These are phyloP conservation scores for Geopemphigus sp. DNA, from an alignment of 1,140 invertebrate species.

Conservation along the genomic window DNA sequence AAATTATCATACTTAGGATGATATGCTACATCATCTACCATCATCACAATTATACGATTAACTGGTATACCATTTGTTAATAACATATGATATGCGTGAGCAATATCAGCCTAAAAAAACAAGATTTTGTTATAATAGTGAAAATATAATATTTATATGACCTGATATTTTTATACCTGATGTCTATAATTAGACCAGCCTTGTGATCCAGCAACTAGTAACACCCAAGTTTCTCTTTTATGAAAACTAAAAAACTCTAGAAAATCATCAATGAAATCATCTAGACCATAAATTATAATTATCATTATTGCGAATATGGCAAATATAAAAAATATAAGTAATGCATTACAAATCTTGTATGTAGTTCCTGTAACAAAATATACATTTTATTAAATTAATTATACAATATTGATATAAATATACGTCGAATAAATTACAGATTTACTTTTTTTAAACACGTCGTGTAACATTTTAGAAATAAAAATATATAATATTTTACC, in stretches of 20 bases:
- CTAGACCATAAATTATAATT: background rate
- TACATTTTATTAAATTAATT: background rate
- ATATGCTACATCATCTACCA: slow-evolving; percentile 66
- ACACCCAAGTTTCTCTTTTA: slow-evolving; percentile 57
- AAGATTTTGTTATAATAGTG: background rate
- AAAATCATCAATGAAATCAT: slow-evolving; percentile 4
- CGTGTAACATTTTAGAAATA: background rate
- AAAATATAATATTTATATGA: background rate
- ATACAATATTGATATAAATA: background rate
- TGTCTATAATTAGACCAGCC: slow-evolving; percentile 64
- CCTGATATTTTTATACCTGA: slow-evolving; percentile 57
- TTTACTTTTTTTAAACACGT: background rate
- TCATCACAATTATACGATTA: slow-evolving; percentile 64
- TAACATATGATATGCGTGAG: slow-evolving; percentile 65
- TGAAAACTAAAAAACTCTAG: background rate
- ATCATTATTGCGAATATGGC: background rate
- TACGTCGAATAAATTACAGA: background rate
- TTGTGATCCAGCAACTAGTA: slow-evolving; percentile 64
- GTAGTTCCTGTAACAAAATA: background rate
- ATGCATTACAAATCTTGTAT: background rate
- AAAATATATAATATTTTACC: background rate
- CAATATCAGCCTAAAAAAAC: slow-evolving; percentile 61
- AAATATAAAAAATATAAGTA: background rate
- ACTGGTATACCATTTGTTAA: slow-evolving; percentile 59
- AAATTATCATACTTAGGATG: slow-evolving; percentile 56